Percentiles rank a stretch among this genome's conserved stretches.
Conservation (phyloP, 2,888 invertebrate species). For the Elmis aenea region DNA sequence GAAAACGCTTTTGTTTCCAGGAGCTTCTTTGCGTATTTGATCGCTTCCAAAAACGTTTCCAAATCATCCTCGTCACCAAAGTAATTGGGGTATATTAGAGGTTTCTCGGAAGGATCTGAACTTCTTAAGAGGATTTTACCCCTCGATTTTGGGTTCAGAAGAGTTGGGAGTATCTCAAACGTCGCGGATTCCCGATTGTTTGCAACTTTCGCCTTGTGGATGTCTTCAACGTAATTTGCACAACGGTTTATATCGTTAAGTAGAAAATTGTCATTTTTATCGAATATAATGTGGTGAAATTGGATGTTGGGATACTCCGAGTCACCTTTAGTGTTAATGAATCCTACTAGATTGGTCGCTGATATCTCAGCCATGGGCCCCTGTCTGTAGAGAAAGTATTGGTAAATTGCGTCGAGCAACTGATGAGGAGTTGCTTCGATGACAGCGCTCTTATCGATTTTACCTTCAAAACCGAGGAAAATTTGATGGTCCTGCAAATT, state of each 20-base stretch:
- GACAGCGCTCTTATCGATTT: constrained; percentile 3
- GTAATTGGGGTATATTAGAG: constrained; percentile 59
- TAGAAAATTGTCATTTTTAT: constrained; percentile 32
- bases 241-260: constrained; percentile 3
- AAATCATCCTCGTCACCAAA: constrained; percentile 51
- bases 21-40: constrained; percentile 44
- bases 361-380: constrained; percentile 49
- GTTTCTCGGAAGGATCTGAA: constrained; percentile 53
- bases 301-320: constrained; percentile 57
- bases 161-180: constrained; percentile 28
- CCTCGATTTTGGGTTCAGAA: constrained; percentile 49
- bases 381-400: constrained; percentile 47
- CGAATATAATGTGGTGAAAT: constrained; percentile 47
- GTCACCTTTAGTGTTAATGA: constrained; percentile 43
- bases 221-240: constrained; percentile 3
- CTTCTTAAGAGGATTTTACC: constrained; percentile 53
- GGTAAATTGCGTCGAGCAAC: constrained; percentile 31
- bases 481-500: constrained; percentile 44
- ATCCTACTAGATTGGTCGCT: constrained; percentile 47
- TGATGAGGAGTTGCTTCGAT: constrained; percentile 4
- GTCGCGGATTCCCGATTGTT: neutral
- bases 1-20: constrained; percentile 44
- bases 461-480: constrained; percentile 4
- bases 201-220: neutral
- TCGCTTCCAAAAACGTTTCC: constrained; percentile 48